Evolutionary conservation across 2,888 invertebrate genomes (phyloP).

Genomic region (Athalia circularis): DNA sequence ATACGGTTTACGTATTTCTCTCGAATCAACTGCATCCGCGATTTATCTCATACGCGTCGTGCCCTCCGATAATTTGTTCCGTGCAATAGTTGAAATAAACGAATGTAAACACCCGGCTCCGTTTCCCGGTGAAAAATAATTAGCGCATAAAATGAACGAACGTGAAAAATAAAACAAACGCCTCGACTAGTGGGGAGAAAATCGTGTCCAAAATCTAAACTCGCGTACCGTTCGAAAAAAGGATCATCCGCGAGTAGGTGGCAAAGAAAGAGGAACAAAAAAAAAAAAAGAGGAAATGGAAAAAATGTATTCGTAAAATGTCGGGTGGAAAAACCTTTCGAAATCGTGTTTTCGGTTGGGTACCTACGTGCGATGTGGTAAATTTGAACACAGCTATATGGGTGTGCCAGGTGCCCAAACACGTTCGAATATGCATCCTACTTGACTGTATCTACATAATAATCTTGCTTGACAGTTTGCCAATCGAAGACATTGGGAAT

Average conservation of each 20-base stretch:
- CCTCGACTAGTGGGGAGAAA: too few relatives aligned
- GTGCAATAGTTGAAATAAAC: not conserved
- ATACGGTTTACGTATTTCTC: too few relatives aligned
- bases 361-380: not conserved
- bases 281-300: not conserved
- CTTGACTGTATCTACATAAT: conserved; percentile 27
- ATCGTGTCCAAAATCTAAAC: too few relatives aligned
- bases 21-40: not conserved
- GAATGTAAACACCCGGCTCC: too few relatives aligned
- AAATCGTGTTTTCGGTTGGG: not conserved
- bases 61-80: too few relatives aligned
- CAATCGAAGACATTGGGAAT: not conserved
- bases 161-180: too few relatives aligned
- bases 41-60: not conserved
- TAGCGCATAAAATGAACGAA: not conserved
- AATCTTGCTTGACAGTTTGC: conserved; percentile 33
- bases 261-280: not conserved
- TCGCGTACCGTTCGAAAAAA: too few relatives aligned
- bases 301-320: not conserved
- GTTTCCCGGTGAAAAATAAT: too few relatives aligned
- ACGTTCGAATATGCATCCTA: conserved; percentile 29
- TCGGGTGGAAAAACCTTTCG: not conserved
- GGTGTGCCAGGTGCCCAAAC: conserved; percentile 21
- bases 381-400: not conserved
- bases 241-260: too few relatives aligned